Evolutionary conservation across 2,888 invertebrate genomes (phyloP), one percentile per base, ranked within the genome.

Genomic region (Tolmerus cingulatus): DNA sequence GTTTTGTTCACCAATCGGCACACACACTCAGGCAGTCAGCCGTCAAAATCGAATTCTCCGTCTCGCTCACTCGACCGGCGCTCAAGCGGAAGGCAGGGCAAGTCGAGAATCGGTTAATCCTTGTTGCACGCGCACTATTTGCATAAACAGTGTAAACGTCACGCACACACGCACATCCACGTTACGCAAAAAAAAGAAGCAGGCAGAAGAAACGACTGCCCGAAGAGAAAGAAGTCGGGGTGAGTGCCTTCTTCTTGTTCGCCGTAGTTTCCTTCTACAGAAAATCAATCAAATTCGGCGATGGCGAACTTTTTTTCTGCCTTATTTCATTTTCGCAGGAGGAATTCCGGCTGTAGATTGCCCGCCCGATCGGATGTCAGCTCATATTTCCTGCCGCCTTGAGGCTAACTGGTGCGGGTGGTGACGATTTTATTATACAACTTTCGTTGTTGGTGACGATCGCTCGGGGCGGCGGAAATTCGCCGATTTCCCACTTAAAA

Each of bases 271-370:
- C 51, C 5, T 66, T 74, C 43, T 40, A 46, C 43, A 74, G 85
- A 85, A 85, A 85, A 85, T 85, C 85, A 85, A 85, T 85, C 85
- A 85, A 85, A n/a, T 74, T 84, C 19, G 66, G 57, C 57, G 74
- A 74, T 23, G 51, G 16, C 16, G 51, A 51, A 51, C 23, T 82
- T 74, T 74, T 85, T 74, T 74, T 30, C 74, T 74, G 66, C 30
- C 34, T 14, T 34, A 51, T 55, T 85, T 74, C 30, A 40, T 82
- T 82, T 37, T 66, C 40, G 9, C 27, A 4, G 40, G 34, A 30
- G 57, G 57, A 30, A 81, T 46, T 81, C 51, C 30, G 34, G 40
- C 76, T 76, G 0, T 19, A 16, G 37, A 19, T 27, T 23, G 34
- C 34, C n/a, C n/a, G 43, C 43, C 16, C 76, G 37, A 76, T 40